phyloP scores from a whole-genome alignment of 2,797 vertebrate species.

The Babyrousa celebensis region DNA sequence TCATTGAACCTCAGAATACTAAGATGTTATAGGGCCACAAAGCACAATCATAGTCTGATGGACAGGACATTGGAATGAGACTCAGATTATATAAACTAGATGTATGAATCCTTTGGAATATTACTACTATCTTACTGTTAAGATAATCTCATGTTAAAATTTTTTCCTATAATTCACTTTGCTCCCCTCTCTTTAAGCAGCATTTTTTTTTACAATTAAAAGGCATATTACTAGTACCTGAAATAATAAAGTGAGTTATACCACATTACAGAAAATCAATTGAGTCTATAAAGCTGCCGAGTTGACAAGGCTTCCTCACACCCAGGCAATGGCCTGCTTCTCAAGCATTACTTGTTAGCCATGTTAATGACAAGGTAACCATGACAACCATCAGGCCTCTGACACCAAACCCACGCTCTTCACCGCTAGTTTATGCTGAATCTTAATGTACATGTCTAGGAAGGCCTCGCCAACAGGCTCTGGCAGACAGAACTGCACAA shows the following conservation, averaged over 20 bases:
- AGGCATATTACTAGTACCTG: conserved; percentile 45
- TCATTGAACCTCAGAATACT: background rate
- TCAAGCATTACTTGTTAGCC: conserved; percentile 74
- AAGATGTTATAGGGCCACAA: background rate
- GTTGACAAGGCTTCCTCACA: conserved; percentile 62
- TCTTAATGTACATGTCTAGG: conserved; percentile 28
- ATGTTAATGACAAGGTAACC: conserved; percentile 77
- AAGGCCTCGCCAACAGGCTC: background rate
- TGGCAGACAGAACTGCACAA: conserved; percentile 20
- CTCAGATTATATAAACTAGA: background rate
- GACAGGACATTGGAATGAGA: background rate
- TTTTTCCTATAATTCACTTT: conserved; percentile 65
- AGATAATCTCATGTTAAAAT: conserved; percentile 56
- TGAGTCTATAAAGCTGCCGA: conserved; percentile 60
- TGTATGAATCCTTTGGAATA: conserved; percentile 20
- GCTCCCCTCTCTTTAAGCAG: background rate
- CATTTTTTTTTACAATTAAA: conserved; percentile 71
- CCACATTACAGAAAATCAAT: conserved; percentile 64
- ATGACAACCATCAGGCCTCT: conserved; percentile 75
- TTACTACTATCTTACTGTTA: conserved; percentile 42
- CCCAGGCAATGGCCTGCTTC: conserved; percentile 45
- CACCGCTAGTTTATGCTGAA: background rate
- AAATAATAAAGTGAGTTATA: conserved; percentile 64
- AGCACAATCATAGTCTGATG: background rate
- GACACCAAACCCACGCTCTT: conserved; percentile 5